Percentiles rank a stretch among this genome's conserved stretches.
These are phyloP conservation scores for Ceuthmochares aereus DNA, from an alignment of 2,113 vertebrate species.

Conservation along the genomic window DNA sequence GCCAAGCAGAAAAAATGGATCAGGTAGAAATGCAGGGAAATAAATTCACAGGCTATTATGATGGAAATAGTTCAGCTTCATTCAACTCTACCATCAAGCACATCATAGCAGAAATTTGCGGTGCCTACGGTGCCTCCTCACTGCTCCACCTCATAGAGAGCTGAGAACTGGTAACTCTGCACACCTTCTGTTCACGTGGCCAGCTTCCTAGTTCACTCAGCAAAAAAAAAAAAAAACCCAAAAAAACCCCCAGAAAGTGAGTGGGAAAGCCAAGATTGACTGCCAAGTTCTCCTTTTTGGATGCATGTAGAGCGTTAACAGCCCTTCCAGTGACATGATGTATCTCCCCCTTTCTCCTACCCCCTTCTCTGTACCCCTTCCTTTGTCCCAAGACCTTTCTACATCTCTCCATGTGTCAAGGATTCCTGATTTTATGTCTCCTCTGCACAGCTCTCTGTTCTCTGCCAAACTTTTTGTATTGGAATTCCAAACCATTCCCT, in stretches of 20 bases:
- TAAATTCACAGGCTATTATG: neutral
- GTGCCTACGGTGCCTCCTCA: neutral
- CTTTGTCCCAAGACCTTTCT: neutral
- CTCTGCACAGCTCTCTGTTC: neutral
- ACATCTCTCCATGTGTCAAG: neutral
- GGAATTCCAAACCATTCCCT: neutral
- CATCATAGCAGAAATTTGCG: neutral
- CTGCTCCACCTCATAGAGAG: neutral
- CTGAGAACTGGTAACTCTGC: neutral
- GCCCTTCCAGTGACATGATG: neutral
- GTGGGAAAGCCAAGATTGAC: neutral
- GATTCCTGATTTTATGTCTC: neutral
- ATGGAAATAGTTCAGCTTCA: constrained; percentile 24
- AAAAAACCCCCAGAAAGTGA: neutral
- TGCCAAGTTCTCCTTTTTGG: neutral
- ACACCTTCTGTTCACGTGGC: neutral
- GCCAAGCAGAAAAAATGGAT: constrained; percentile 21
- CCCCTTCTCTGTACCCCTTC: neutral
- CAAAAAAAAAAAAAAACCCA: neutral
- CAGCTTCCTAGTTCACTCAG: neutral
- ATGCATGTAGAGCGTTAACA: fast-evolving
- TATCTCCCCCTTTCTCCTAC: neutral
- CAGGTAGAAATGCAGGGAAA: neutral
- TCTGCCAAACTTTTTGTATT: neutral
- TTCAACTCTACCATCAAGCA: constrained; percentile 3